phyloP scores from a whole-genome alignment of 2,888 invertebrate genomes.

The Epinotia bilunana region DNA sequence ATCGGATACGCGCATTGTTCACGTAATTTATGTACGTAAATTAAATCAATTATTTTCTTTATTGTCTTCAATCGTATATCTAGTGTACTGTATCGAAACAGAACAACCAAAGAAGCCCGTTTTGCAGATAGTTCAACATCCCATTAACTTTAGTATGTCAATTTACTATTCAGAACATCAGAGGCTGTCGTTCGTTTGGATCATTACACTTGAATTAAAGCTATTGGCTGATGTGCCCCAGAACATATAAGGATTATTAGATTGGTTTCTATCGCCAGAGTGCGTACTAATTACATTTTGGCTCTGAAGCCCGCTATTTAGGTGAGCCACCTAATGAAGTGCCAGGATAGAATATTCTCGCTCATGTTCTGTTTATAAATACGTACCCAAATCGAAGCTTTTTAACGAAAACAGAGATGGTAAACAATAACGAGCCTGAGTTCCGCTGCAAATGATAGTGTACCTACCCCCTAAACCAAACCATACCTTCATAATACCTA shows the following conservation, averaged over 20 bases:
- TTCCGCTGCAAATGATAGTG: no score
- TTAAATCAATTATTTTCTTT: conserved; percentile 16
- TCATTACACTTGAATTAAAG: conserved; percentile 33
- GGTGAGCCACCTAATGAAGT: not conserved
- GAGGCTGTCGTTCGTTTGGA: conserved; percentile 29
- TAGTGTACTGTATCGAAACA: conserved; percentile 7
- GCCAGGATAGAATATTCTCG: not conserved
- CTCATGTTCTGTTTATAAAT: not conserved
- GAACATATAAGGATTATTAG: conserved; percentile 29
- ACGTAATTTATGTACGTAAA: conserved; percentile 34
- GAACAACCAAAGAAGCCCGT: not conserved
- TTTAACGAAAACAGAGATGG: no score
- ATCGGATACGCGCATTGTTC: conserved; percentile 31
- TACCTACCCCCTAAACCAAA: no score
- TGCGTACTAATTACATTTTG: conserved; percentile 35
- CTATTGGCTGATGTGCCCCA: conserved; percentile 31
- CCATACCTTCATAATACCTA: no score
- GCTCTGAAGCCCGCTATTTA: conserved; percentile 22
- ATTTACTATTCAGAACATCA: not conserved
- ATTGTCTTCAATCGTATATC: not conserved
- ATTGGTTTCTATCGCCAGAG: conserved; percentile 17
- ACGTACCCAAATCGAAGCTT: not conserved
- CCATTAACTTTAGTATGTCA: conserved; percentile 28
- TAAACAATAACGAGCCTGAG: no score
- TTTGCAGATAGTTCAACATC: conserved; percentile 14